These are phyloP conservation scores for Bergia puertoricense DNA, from an alignment of 92 coral and sea anemone species.

Conservation along the genomic window DNA sequence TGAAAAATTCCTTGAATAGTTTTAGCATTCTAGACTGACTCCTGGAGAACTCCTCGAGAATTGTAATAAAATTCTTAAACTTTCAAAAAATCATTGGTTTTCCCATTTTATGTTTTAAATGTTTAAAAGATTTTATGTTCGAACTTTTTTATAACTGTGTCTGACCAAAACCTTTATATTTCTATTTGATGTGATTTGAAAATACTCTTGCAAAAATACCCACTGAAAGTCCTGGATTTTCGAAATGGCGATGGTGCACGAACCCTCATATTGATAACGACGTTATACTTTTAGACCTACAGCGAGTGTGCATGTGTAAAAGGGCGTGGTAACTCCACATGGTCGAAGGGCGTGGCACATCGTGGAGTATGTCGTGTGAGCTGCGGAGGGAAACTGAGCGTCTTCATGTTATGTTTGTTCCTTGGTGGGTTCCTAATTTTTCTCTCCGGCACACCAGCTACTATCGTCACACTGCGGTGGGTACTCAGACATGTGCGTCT, in stretches of 20 bases:
- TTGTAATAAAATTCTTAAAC: too few relatives aligned
- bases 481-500: neutral
- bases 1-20: too few relatives aligned
- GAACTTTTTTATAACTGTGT: neutral
- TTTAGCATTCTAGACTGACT: too few relatives aligned
- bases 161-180: neutral
- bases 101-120: too few relatives aligned
- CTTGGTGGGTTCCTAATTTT: neutral
- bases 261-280: neutral
- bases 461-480: slow-evolving; percentile 13
- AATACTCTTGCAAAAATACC: neutral
- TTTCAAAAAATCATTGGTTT: too few relatives aligned
- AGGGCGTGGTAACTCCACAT: slow-evolving; percentile 23
- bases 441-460: neutral
- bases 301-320: slow-evolving; percentile 16
- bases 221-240: neutral
- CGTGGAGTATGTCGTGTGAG: slow-evolving; percentile 15
- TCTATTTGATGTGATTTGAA: neutral
- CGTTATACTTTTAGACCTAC: slow-evolving; percentile 8
- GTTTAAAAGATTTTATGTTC: neutral
- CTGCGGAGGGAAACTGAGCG: neutral
- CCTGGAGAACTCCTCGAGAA: too few relatives aligned
- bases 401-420: neutral
- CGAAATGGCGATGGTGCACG: neutral
- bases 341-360: slow-evolving; percentile 5